These are phyloP conservation scores for Dryocosmus kuriphilus DNA, from an alignment of 2,888 invertebrate genomes.

Conservation along the genomic window DNA sequence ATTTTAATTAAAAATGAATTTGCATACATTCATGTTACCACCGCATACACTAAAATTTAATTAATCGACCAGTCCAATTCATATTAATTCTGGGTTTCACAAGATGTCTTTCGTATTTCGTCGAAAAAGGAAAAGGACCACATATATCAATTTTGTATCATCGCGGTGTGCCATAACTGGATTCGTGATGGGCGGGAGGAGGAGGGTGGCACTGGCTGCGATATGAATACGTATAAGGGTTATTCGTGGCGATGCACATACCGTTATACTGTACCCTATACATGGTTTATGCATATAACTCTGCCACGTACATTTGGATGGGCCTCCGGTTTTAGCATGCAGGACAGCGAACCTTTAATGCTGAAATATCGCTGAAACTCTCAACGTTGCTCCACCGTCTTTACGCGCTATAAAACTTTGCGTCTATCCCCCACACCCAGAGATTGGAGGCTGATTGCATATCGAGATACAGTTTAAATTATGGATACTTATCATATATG, in stretches of 20 bases:
- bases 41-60: background rate
- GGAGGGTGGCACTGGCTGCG: conserved; percentile 10
- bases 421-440: conserved; percentile 4
- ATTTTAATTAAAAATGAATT: background rate
- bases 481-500: too few relatives aligned
- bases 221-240: conserved; percentile 58
- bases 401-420: conserved; percentile 36
- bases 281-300: conserved; percentile 51
- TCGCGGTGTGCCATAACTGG: conserved; percentile 22
- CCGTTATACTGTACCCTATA: background rate
- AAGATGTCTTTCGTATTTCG: background rate
- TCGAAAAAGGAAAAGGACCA: background rate
- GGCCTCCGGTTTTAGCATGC: conserved; percentile 62
- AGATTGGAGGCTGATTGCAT: conserved; percentile 12
- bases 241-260: conserved; percentile 29
- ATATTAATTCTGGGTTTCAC: background rate
- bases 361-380: conserved; percentile 63
- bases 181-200: conserved; percentile 27
- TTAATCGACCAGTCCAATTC: background rate
- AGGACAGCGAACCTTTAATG: conserved; percentile 62
- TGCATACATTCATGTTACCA: background rate
- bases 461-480: background rate
- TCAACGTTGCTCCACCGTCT: conserved; percentile 30
- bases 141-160: conserved; percentile 31
- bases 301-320: conserved; percentile 54